Conservation (phyloP, 2,113 vertebrate genomes). For the Chamaea fasciata region DNA sequence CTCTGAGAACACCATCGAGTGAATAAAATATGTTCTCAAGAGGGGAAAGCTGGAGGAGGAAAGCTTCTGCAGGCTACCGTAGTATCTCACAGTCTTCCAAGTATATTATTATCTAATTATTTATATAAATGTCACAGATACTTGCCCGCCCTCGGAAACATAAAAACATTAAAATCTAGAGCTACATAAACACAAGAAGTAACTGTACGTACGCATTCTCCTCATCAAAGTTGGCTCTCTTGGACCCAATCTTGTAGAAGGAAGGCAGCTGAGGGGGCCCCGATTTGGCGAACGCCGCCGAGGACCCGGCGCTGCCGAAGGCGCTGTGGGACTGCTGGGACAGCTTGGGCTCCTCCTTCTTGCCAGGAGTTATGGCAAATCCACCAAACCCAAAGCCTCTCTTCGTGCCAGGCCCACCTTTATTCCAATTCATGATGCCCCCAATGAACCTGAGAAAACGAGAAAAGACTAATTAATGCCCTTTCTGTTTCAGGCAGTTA, state of each 20-base stretch:
- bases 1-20: not conserved
- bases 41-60: not conserved
- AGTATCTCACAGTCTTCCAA: not conserved
- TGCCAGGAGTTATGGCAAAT: slow-evolving; percentile 87
- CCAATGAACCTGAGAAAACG: slow-evolving; percentile 1
- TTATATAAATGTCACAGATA: not conserved
- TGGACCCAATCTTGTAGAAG: slow-evolving; percentile 98
- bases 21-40: not conserved
- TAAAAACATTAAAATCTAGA: not conserved
- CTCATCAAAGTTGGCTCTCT: slow-evolving; percentile 95
- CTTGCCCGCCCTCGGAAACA: not conserved
- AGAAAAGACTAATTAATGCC: not conserved
- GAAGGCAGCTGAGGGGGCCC: slow-evolving; percentile 88
- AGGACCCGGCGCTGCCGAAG: slow-evolving; percentile 80
- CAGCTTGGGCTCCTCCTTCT: slow-evolving; percentile 88
- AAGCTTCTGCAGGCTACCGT: not conserved
- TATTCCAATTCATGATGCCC: slow-evolving; percentile 94
- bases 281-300: slow-evolving; percentile 81
- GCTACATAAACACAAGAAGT: not conserved
- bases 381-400: slow-evolving; percentile 97
- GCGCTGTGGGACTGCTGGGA: slow-evolving; percentile 83
- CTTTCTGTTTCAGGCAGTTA: not conserved
- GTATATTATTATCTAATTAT: not conserved
- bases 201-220: slow-evolving; percentile 86
- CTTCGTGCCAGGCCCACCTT: slow-evolving; percentile 92